Evolutionary conservation across 1,140 invertebrate genomes (phyloP).

Genomic region (Oryzaephilus surinamensis): DNA sequence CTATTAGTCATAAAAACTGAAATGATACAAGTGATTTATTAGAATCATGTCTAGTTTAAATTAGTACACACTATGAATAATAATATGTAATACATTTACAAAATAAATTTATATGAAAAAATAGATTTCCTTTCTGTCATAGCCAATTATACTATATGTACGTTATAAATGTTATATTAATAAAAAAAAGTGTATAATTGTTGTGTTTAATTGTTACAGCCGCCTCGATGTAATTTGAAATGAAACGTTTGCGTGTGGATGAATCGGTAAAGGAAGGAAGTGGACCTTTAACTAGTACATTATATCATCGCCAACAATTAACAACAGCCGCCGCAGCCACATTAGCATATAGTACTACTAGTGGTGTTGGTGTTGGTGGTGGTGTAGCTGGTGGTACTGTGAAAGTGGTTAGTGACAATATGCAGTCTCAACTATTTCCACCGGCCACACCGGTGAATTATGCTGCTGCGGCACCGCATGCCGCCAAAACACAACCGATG

Average conservation of each 20-base stretch:
- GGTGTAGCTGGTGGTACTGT: conserved; percentile 24
- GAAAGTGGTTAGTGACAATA: conserved; percentile 41
- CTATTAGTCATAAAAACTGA: no score
- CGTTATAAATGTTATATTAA: no score
- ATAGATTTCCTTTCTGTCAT: no score
- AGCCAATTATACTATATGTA: no score
- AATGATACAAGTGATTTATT: no score
- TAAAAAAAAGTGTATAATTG: no score
- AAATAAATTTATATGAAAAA: no score
- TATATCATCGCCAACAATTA: conserved; percentile 24
- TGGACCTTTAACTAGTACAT: conserved; percentile 13
- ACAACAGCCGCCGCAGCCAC: conserved; percentile 20
- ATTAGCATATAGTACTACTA: conserved; percentile 16
- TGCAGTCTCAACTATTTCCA: conserved; percentile 37
- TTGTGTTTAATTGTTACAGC: conserved; percentile 28
- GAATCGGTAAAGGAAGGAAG: conserved; percentile 38
- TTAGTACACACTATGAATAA: no score
- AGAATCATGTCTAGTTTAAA: no score
- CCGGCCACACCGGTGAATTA: conserved; percentile 30
- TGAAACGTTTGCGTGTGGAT: conserved; percentile 53
- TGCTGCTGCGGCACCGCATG: conserved; percentile 30
- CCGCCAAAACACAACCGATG: conserved; percentile 25
- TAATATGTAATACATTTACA: no score
- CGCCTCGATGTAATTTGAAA: conserved; percentile 51
- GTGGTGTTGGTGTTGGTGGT: no score